Evolutionary conservation across 2,888 invertebrate species (phyloP).

Genomic region (Andrena camellia): DNA sequence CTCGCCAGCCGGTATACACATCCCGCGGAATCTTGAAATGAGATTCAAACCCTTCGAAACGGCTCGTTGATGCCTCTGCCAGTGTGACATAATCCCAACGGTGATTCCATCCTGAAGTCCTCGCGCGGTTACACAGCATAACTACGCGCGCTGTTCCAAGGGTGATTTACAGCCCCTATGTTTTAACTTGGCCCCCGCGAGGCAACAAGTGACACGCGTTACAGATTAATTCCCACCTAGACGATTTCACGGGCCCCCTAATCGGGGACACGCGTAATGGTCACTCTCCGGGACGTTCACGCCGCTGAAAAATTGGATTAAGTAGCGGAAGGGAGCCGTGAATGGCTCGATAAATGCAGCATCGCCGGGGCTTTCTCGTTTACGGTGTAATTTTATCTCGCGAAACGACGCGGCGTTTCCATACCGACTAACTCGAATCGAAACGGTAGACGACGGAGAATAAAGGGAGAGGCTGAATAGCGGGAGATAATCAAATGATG

Average conservation of each 20-base stretch:
- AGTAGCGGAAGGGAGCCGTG: background rate
- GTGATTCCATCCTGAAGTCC: conserved; percentile 1
- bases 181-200: background rate
- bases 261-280: background rate
- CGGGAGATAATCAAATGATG: conserved; percentile 53
- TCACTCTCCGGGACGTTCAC: background rate
- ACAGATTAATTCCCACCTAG: background rate
- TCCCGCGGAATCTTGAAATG: conserved; percentile 16
- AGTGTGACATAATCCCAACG: background rate
- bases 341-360: background rate
- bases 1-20: background rate
- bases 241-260: background rate
- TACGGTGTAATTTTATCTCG: conserved; percentile 21
- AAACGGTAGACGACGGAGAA: background rate
- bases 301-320: background rate
- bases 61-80: background rate
- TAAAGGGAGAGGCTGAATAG: conserved; percentile 34
- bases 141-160: background rate
- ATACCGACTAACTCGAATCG: conserved; percentile 11
- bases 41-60: conserved; percentile 3
- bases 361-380: background rate
- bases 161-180: conserved; percentile 13
- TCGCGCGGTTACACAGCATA: background rate
- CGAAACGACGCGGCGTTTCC: conserved; percentile 25
- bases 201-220: conserved; percentile 25